phyloP scores from a whole-genome alignment of 1,140 invertebrate genomes.

The Hermetia illucens region DNA sequence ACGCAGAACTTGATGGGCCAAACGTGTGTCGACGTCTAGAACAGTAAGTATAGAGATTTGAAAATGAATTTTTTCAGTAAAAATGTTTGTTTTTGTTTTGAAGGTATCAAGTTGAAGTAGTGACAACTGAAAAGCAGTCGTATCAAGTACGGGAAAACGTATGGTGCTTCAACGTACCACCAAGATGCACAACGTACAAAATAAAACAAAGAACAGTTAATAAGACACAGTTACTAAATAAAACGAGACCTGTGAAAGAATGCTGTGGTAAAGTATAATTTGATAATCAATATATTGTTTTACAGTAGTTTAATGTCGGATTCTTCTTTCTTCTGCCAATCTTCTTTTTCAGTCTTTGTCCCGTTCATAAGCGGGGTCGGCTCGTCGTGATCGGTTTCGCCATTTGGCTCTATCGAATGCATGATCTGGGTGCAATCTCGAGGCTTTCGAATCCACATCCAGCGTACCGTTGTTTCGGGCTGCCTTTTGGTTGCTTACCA shows the following conservation, averaged over 20 bases:
- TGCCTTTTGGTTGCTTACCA: too few relatives aligned
- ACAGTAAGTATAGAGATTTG: constrained; percentile 35
- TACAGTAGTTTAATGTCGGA: too few relatives aligned
- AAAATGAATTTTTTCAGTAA: neutral
- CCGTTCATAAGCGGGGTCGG: too few relatives aligned
- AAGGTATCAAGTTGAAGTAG: constrained; percentile 21
- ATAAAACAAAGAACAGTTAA: constrained; percentile 57
- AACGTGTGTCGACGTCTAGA: constrained; percentile 40
- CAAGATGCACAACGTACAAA: constrained; percentile 72
- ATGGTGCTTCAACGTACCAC: constrained; percentile 73
- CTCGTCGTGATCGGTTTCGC: too few relatives aligned
- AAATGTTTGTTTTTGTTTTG: constrained; percentile 6
- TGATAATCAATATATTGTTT: neutral
- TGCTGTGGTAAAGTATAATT: constrained; percentile 57
- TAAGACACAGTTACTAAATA: constrained; percentile 54
- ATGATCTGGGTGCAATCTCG: too few relatives aligned
- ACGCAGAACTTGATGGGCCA: constrained; percentile 25
- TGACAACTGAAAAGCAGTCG: constrained; percentile 59
- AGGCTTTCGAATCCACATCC: too few relatives aligned
- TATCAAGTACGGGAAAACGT: constrained; percentile 64
- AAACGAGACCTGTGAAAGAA: constrained; percentile 59
- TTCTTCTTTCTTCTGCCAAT: too few relatives aligned
- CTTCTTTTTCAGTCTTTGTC: too few relatives aligned
- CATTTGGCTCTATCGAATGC: too few relatives aligned
- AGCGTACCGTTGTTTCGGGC: too few relatives aligned